Evolutionary conservation across 1,140 invertebrate genomes (phyloP).

Genomic region (Oryctes rhinoceros): DNA sequence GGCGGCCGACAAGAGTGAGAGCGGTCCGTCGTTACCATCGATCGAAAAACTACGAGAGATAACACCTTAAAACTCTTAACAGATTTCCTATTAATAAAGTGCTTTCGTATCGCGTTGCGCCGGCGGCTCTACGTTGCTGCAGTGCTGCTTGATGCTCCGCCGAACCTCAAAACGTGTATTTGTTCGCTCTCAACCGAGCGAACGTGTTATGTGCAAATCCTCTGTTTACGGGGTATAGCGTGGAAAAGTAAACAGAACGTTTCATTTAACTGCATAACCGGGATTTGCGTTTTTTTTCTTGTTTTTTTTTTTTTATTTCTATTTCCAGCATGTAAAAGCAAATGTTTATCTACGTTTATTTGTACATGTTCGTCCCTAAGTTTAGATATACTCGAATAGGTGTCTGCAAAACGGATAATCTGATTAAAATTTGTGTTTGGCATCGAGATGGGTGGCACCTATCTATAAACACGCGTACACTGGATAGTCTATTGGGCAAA

Average conservation of each 20-base stretch:
- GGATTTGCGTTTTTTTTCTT: neutral
- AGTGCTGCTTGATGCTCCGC: neutral
- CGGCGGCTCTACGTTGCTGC: neutral
- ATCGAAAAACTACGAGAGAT: neutral
- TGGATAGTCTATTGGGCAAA: too few species aligned
- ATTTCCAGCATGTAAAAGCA: neutral
- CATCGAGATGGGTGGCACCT: too few species aligned
- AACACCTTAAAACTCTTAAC: neutral
- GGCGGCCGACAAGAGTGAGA: neutral
- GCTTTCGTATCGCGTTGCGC: neutral
- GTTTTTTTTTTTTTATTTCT: too few species aligned
- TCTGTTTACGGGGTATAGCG: neutral
- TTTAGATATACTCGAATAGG: too few species aligned
- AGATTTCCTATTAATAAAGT: conserved; percentile 9
- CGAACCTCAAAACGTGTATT: neutral
- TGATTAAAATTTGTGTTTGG: too few species aligned
- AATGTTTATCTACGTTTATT: neutral
- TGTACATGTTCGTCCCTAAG: too few species aligned
- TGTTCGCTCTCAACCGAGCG: neutral
- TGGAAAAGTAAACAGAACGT: conserved; percentile 5
- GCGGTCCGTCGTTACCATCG: neutral
- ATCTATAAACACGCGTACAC: too few species aligned
- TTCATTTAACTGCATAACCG: neutral
- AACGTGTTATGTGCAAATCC: neutral
- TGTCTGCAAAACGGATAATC: too few species aligned